Percentiles rank a stretch among this genome's conserved stretches.
Evolutionary conservation across 1,140 invertebrate species (phyloP).

Genomic region (Drosophila novamexicana): DNA sequence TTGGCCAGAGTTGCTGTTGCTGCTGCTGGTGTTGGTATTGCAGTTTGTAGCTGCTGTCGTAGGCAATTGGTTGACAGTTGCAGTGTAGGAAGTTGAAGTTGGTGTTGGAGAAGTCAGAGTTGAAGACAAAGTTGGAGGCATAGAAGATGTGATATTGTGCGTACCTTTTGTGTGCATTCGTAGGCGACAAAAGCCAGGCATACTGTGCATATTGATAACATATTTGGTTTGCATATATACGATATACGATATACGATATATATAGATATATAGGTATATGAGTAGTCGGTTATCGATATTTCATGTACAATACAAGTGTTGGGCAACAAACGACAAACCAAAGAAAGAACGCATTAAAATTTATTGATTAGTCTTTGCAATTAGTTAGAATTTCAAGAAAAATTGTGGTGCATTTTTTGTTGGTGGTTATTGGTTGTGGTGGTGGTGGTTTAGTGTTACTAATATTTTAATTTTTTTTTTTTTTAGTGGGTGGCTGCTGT

Average conservation of each 20-base stretch:
- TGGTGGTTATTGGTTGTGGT: constrained; percentile 6
- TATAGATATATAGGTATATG: constrained; percentile 37
- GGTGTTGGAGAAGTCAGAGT: constrained; percentile 53
- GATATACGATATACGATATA: constrained; percentile 39
- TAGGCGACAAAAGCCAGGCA: constrained; percentile 98
- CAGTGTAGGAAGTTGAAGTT: constrained; percentile 55
- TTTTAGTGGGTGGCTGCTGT: constrained; percentile 20
- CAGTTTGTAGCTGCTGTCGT: constrained; percentile 36
- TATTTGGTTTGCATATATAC: constrained; percentile 39
- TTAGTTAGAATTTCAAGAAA: constrained; percentile 32
- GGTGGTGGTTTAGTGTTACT: constrained; percentile 13
- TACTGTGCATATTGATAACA: constrained; percentile 88
- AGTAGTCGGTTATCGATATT: constrained; percentile 54
- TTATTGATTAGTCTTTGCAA: constrained; percentile 44
- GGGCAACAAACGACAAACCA: constrained; percentile 54
- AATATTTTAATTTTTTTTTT: background rate
- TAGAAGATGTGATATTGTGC: constrained; percentile 84
- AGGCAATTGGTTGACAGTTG: constrained; percentile 33
- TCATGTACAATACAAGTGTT: constrained; percentile 75
- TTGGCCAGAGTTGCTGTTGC: constrained; percentile 25
- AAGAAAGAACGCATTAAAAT: constrained; percentile 53
- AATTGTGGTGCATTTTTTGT: constrained; percentile 29
- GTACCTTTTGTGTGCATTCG: constrained; percentile 98
- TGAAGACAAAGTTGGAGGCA: constrained; percentile 81
- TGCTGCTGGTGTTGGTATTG: constrained; percentile 25